These are phyloP conservation scores for Alca torda DNA, from an alignment of 2,797 vertebrate species.

Conservation along the genomic window DNA sequence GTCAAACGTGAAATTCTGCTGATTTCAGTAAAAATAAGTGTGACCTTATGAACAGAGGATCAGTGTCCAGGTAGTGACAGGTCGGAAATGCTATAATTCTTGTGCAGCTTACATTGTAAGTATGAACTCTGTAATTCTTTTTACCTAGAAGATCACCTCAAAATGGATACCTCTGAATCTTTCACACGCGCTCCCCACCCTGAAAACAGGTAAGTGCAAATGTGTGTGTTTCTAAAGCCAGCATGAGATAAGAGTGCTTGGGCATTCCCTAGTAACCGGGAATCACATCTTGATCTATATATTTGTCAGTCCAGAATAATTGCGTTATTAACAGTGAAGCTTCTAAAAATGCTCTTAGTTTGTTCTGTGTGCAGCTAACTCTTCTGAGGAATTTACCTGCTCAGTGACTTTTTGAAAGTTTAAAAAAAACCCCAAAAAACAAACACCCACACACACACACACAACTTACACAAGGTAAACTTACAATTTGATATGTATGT, in stretches of 20 bases:
- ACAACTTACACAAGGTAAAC: background rate
- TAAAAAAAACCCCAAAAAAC: background rate
- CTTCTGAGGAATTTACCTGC: background rate
- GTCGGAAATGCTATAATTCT: background rate
- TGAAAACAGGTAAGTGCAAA: background rate
- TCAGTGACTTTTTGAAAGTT: background rate
- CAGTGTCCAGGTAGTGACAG: background rate
- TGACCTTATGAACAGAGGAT: background rate
- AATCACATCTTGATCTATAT: background rate
- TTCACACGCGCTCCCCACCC: background rate
- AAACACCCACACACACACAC: background rate
- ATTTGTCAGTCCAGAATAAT: background rate
- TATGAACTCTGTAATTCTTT: background rate
- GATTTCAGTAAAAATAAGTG: background rate
- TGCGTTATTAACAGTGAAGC: background rate
- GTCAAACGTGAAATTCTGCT: background rate
- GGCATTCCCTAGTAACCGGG: background rate
- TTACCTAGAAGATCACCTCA: background rate
- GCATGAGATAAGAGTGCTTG: rapidly evolving
- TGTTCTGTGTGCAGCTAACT: background rate
- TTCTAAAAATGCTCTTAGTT: background rate
- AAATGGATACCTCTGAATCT: background rate
- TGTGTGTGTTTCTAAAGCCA: background rate
- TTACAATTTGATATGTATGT: background rate
- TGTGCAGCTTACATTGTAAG: background rate